Conservation (phyloP, 2,113 vertebrate genomes). For the Acrocephalus arundinaceus region DNA sequence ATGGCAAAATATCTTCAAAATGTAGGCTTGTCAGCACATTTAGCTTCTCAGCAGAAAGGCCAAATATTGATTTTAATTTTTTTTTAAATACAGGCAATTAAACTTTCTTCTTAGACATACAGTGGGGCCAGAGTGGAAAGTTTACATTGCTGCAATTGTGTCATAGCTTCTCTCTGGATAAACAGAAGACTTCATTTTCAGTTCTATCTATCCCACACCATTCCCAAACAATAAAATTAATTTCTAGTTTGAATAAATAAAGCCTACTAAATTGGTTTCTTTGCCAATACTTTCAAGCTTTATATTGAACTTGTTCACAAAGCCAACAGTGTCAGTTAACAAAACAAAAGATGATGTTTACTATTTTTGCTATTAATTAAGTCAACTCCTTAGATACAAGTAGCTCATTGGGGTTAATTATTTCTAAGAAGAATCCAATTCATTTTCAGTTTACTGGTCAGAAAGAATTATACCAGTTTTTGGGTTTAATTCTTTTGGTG, state of each 20-base stretch:
- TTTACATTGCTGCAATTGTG: constrained; percentile 16
- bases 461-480: neutral
- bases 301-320: neutral
- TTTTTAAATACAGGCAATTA: neutral
- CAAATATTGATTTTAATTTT: constrained; percentile 10
- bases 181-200: constrained; percentile 40
- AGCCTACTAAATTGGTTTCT: constrained; percentile 4
- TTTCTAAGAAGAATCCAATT: neutral
- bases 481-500: neutral
- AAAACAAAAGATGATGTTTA: constrained; percentile 39
- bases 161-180: constrained; percentile 29
- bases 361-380: constrained; percentile 33
- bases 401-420: constrained; percentile 1
- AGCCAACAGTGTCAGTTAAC: neutral
- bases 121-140: neutral
- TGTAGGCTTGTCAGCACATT: neutral
- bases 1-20: neutral
- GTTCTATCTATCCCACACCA: neutral
- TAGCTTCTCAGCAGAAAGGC: neutral
- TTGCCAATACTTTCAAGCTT: neutral
- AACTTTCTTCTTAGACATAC: constrained; percentile 2
- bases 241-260: constrained; percentile 51
- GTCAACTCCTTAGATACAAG: neutral
- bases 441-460: neutral
- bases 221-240: constrained; percentile 53